These are phyloP conservation scores for Odontamblyopus rebecca DNA, from an alignment of 2,797 vertebrate genomes.

Conservation along the genomic window DNA sequence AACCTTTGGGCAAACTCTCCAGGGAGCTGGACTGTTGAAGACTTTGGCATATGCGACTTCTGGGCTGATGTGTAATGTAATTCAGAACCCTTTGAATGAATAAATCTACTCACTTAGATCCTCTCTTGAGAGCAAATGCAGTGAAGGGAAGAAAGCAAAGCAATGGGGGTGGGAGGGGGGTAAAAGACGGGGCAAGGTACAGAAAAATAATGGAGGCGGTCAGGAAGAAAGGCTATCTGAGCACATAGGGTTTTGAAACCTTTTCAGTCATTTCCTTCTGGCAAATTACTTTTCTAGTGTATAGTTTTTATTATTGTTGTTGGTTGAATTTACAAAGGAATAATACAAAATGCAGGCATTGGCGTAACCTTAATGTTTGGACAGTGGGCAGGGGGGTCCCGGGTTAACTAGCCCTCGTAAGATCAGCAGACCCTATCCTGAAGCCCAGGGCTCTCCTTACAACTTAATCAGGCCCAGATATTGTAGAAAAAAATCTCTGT, in stretches of 20 bases:
- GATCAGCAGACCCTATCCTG: slow-evolving; percentile 68
- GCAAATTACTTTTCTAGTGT: slow-evolving; percentile 49
- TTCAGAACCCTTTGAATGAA: slow-evolving; percentile 76
- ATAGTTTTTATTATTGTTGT: slow-evolving; percentile 16
- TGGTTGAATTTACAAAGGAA: slow-evolving; percentile 26
- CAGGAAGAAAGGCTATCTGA: slow-evolving; percentile 49
- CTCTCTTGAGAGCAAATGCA: slow-evolving; percentile 62
- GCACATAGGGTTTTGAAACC: slow-evolving; percentile 44
- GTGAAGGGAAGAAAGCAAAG: slow-evolving; percentile 40
- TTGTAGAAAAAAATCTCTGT: slow-evolving; percentile 45
- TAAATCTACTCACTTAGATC: slow-evolving; percentile 76
- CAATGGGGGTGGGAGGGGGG: slow-evolving; percentile 11
- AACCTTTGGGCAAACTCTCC: slow-evolving; percentile 68
- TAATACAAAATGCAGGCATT: not conserved
- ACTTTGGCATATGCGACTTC: slow-evolving; percentile 72
- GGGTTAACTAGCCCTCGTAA: slow-evolving; percentile 61
- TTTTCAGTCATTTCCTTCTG: slow-evolving; percentile 46
- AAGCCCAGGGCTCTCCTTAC: slow-evolving; percentile 51
- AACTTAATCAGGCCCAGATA: slow-evolving; percentile 79
- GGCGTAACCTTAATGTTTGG: slow-evolving; percentile 32
- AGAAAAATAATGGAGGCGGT: slow-evolving; percentile 43
- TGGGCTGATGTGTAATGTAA: slow-evolving; percentile 68
- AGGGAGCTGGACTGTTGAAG: slow-evolving; percentile 61
- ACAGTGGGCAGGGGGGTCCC: slow-evolving; percentile 21
- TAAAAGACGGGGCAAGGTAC: slow-evolving; percentile 50